These are phyloP conservation scores for Wasmannia auropunctata DNA, from an alignment of 1,140 invertebrate species.

Conservation along the genomic window DNA sequence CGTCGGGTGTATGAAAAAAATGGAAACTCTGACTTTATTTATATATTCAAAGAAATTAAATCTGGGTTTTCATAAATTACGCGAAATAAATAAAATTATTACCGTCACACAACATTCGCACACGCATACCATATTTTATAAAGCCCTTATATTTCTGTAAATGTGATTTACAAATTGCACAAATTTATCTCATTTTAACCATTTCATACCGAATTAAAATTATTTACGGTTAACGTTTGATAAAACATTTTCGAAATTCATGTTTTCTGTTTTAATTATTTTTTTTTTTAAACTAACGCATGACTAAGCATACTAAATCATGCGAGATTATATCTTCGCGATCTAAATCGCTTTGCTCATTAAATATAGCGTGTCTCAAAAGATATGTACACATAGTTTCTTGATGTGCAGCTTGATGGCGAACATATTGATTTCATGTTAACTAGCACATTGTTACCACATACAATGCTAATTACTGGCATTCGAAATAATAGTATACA, in stretches of 20 bases:
- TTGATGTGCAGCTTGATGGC: conserved; percentile 30
- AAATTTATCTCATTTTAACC: conserved; percentile 1
- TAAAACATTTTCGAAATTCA: conserved; percentile 11
- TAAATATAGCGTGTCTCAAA: conserved; percentile 55
- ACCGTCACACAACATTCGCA: background rate
- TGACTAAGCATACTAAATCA: conserved; percentile 35
- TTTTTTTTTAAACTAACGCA: conserved; percentile 30
- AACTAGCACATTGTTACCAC: conserved; percentile 8
- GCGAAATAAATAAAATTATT: background rate
- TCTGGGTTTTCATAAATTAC: background rate
- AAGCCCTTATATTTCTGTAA: background rate
- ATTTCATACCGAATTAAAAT: background rate
- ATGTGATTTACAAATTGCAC: background rate
- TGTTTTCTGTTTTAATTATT: conserved; percentile 24
- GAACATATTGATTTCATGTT: conserved; percentile 50
- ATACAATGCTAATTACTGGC: background rate
- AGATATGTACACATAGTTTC: conserved; percentile 31
- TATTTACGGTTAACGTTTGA: background rate
- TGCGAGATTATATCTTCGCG: conserved; percentile 43
- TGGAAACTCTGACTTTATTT: conserved; percentile 9
- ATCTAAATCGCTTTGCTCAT: conserved; percentile 56
- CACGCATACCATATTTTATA: background rate
- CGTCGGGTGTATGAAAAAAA: background rate
- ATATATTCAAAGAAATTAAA: background rate
- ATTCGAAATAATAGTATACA: background rate